A percentile compares a stretch with the other conserved stretches of the same genome.
Evolutionary conservation across 2,113 vertebrate species (phyloP).

Genomic region (Plestiodon gilberti): DNA sequence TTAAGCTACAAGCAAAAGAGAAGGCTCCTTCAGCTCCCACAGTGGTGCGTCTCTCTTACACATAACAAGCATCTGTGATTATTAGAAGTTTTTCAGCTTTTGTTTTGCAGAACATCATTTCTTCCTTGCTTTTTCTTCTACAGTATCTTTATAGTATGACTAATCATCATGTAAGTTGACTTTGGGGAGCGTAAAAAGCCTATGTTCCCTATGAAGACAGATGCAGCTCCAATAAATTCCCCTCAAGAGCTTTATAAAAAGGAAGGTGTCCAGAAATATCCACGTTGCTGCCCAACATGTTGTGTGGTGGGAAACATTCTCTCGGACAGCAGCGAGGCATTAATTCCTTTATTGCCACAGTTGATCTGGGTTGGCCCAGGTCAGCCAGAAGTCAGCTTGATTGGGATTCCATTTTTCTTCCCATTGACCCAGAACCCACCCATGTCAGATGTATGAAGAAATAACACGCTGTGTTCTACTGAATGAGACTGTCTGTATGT

Average conservation of each 20-base stretch:
- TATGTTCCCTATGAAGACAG: background rate
- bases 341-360: background rate
- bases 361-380: background rate
- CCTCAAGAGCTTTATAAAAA: background rate
- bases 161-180: background rate
- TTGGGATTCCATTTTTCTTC: background rate
- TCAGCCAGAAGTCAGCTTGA: conserved; percentile 16
- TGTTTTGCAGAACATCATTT: background rate
- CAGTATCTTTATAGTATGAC: background rate
- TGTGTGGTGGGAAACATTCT: conserved; percentile 12
- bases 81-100: background rate
- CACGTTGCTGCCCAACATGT: background rate
- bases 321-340: background rate
- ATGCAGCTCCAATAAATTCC: background rate
- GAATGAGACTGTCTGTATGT: background rate
- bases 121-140: background rate
- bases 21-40: background rate
- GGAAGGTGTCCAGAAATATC: background rate
- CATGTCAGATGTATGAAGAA: background rate
- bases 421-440: background rate
- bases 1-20: background rate
- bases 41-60: background rate
- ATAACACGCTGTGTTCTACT: background rate
- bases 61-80: background rate
- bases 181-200: background rate